phyloP scores from a whole-genome alignment of 2,113 vertebrate genomes.

The Genyomyrus donnyi region DNA sequence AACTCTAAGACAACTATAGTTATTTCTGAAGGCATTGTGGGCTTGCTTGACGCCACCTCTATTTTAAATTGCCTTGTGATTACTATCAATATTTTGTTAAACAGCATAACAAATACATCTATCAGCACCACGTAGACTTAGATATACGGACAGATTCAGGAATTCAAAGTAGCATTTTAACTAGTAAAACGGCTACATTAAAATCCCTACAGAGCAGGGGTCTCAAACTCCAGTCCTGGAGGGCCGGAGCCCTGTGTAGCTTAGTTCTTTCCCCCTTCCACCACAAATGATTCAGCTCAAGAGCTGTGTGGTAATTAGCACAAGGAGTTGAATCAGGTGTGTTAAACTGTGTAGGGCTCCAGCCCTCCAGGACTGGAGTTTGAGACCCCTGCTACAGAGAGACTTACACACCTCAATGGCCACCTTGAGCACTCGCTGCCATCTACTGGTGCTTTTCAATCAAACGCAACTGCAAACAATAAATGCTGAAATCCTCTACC shows the following conservation, averaged over 20 bases:
- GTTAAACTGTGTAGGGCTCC: too few relatives aligned
- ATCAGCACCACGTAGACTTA: background rate
- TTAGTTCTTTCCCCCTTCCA: too few relatives aligned
- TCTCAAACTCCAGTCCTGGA: too few relatives aligned
- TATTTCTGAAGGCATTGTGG: background rate
- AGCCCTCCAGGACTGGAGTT: too few relatives aligned
- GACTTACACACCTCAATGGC: background rate
- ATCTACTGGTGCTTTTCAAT: background rate
- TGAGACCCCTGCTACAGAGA: background rate
- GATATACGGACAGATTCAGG: background rate
- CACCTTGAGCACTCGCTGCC: background rate
- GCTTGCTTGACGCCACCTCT: background rate
- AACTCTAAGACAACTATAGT: background rate
- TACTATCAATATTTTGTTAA: background rate
- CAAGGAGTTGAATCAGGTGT: too few relatives aligned
- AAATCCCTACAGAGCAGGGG: background rate
- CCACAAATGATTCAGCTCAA: too few relatives aligned
- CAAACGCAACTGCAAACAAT: background rate
- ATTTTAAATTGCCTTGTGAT: background rate
- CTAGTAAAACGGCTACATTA: background rate
- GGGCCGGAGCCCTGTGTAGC: too few relatives aligned
- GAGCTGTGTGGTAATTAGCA: too few relatives aligned
- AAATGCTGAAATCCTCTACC: background rate
- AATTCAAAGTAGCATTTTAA: background rate
- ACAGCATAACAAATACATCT: background rate